Base-by-base conservation (phyloP, 2,888 invertebrate species). In the Leucophenga maculata region DNA sequence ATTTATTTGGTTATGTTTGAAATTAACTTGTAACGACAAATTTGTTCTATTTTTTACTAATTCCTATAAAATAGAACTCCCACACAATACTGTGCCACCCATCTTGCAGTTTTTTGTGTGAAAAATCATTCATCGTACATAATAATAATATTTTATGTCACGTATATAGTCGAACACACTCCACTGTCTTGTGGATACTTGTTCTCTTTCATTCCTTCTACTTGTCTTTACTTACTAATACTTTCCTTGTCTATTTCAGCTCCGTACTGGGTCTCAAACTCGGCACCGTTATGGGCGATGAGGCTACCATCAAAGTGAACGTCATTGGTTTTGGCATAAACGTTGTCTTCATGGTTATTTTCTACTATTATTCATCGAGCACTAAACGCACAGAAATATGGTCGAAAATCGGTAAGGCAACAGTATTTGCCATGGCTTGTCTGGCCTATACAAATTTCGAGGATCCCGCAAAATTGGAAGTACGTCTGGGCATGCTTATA, bases 281-380 rank as follows among this genome's bases (percentile, higher is more conserved):
- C 88, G 95, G 94, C 18, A 88, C 91, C 75, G 90, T 96, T 57
- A 89, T 96, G 72, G 89, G 91, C 60, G 96, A 97, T 84, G 88
- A 90, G 75, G 92, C 92, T 0, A 95, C 95, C 93, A 92, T 94
- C 62, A 91, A 91, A 82, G 94, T 95, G 20, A 97, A 96, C 87
- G 84, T 93, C 65, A 91, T 93, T 80, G 96, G 95, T 73, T 89
- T 94, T 71, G 88, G 91, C 0, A 89, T 95, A 65, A 96, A 94
- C 86, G 84, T 91, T 1, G 72, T 91, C 3, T 97, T 95, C 85
- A 87, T 92, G 71, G 74, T 90, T 72, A 88, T 93, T 68, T 97
- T 92, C 88, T 94, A 92, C 85, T 83, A 90, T 67, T 95, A 93
- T 82, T 89, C 93, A 0, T 88, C 90, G 8, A 88, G 87, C 55